Percentiles rank a stretch among this genome's conserved stretches.
phyloP scores from a whole-genome alignment of 1,140 invertebrate species.

The Probaryconus sp. region DNA sequence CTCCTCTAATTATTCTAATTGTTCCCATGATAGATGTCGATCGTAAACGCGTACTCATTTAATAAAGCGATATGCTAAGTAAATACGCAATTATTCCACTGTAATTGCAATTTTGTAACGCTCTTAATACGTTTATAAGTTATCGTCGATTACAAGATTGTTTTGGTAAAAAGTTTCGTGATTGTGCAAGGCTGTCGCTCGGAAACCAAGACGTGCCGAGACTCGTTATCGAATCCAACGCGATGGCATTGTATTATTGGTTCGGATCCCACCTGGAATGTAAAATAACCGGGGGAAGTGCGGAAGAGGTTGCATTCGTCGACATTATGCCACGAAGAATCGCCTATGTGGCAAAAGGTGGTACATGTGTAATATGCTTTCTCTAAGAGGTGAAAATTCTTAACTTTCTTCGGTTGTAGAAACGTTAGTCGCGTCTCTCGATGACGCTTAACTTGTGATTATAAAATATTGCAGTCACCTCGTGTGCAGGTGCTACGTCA shows the following conservation, averaged over 20 bases:
- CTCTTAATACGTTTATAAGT: constrained; percentile 15
- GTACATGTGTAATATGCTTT: constrained; percentile 72
- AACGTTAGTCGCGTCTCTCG: constrained; percentile 60
- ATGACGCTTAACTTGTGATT: constrained; percentile 61
- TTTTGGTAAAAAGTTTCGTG: constrained; percentile 1
- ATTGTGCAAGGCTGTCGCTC: too few relatives aligned
- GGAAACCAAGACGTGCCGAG: not conserved
- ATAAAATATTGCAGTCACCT: constrained; percentile 55
- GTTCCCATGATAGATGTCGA: too few relatives aligned
- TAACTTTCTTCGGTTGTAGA: constrained; percentile 73
- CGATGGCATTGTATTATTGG: constrained; percentile 27
- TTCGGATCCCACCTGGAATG: constrained; percentile 8
- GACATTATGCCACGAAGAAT: constrained; percentile 51
- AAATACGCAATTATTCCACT: constrained; percentile 10
- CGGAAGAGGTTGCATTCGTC: constrained; percentile 8
- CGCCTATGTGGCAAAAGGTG: constrained; percentile 65
- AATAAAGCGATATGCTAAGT: too few relatives aligned
- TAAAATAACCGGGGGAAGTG: constrained; percentile 28
- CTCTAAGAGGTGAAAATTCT: constrained; percentile 75
- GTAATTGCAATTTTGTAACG: not conserved
- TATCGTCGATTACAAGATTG: constrained; percentile 11
- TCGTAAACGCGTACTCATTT: too few relatives aligned
- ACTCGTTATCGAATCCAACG: constrained; percentile 36
- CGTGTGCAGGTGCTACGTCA: constrained; percentile 38
- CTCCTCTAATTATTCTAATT: too few relatives aligned